Evolutionary conservation across 2,888 invertebrate genomes (phyloP), one percentile per base, ranked within the genome.

Genomic region (Eledona agricola): DNA sequence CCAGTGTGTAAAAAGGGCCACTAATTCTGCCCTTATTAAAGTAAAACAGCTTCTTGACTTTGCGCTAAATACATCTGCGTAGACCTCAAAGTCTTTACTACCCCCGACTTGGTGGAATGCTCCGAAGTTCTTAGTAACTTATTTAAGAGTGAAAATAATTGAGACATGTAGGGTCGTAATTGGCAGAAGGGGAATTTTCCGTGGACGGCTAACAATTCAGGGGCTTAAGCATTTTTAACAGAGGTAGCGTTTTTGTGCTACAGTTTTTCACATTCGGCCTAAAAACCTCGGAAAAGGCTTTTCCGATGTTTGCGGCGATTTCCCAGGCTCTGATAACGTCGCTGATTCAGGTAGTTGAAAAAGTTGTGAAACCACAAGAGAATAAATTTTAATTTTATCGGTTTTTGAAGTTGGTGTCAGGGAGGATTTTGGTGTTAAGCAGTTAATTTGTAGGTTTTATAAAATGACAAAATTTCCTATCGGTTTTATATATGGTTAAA

Each of bases 371-470:
- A 11, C 20, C 10, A 20, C 11, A 17, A 28, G 4, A 22, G 16
- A 47, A 38, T 28, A 49, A 38, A 49, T 37, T 28, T 49, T 47
- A 47, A 47, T 47, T 16, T 22, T 35, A 25, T 34, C 46, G 19
- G 12, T 32, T 35, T n/a, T 22, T 22, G 34, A 46, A 35, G 46
- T 34, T 5, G 15, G 6, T 7, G 9, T 26, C 7, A 7, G 11
- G 13, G 19, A 17, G 13, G 12, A 25, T 38, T 38, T 43, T 19
- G 22, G 31, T 15, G 7, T 29, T 13, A 4, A 11, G 31, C 12
- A 23, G 28, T 15, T 45, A 31, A 45, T 45, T 45, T 32, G 22
- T 11, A 10, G 11, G 28, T 10, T 2, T 11, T 3, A 34, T 9
- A 45, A 22, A 15, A 22, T 23, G 19, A 23, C 34, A 43, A 46